Conservation (phyloP, 2,888 invertebrate genomes). For the Nephrocerus scutellatus region DNA sequence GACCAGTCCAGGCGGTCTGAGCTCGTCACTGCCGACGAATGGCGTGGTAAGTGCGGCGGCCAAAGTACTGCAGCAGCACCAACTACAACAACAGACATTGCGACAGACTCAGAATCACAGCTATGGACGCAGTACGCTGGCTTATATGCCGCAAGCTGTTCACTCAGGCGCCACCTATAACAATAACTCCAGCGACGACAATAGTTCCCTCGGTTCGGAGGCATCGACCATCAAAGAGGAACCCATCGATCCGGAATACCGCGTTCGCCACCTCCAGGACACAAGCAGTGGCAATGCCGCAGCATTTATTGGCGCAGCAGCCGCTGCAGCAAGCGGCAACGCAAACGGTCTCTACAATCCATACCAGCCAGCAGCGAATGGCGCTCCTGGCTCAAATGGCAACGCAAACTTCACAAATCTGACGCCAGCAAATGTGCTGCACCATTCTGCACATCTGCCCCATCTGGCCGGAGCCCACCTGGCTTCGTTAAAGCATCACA, state of each 20-base stretch:
- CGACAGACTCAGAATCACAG: conserved; percentile 45
- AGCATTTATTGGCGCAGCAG: conserved; percentile 28
- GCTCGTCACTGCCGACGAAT: conserved; percentile 43
- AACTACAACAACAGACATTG: conserved; percentile 44
- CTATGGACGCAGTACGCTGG: conserved; percentile 64
- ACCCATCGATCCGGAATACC: conserved; percentile 72
- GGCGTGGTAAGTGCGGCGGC: conserved; percentile 46
- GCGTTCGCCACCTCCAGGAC: conserved; percentile 57
- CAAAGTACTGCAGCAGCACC: conserved; percentile 42
- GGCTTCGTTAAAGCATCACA: conserved; percentile 53
- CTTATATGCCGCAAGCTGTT: conserved; percentile 89
- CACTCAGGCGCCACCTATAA: conserved; percentile 55
- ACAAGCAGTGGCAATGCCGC: conserved; percentile 43
- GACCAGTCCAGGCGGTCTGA: conserved; percentile 48
- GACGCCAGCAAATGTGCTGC: conserved; percentile 52
- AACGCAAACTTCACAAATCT: conserved; percentile 52
- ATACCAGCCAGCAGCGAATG: conserved; percentile 37
- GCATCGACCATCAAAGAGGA: conserved; percentile 75
- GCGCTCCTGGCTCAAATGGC: conserved; percentile 44
- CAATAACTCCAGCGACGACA: conserved; percentile 53
- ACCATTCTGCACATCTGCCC: conserved; percentile 48
- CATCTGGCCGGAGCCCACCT: conserved; percentile 45
- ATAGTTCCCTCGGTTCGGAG: conserved; percentile 59
- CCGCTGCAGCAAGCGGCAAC: conserved; percentile 40
- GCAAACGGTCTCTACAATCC: conserved; percentile 39